Base-by-base conservation (phyloP, 2,797 vertebrate genomes). In the Rhincodon typus region DNA sequence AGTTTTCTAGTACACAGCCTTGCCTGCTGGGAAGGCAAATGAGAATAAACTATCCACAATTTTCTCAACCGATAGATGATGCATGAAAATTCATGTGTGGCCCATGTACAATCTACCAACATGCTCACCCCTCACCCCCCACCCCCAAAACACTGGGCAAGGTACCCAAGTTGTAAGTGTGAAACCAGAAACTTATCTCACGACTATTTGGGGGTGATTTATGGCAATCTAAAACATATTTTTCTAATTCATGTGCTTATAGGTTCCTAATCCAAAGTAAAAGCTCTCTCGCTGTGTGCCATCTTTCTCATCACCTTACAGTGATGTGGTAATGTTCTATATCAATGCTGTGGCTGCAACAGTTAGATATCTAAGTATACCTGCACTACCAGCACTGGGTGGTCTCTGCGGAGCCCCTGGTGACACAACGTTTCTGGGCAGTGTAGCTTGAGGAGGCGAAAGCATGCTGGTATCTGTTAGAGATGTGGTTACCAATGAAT, bases 391-490 rank as follows among this genome's bases (percentile, higher is more conserved):
- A 27, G 98, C 98, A 97, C 98, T 99, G 3, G 98, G 98, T 96
- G 99, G 98, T 97, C 99, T 98, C 97, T 99, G 99, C 30, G 98
- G 98, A 84, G 98, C 98, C 96, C 98, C 98, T 0, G 98, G 98
- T 87, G 99, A 98, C 96, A 97, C 97, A 95, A 99, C 97, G 96
- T 98, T 99, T 97, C 99, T 98, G 97, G 99, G 99, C 97, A 99
- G 97, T 79, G 99, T 97, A 96, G 98, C 97, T 97, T 98, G 98
- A 79, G 98, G 98, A 46, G 98, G 98, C 96, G 99, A 99, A 96
- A 99, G 98, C 99, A 99, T 99, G 97, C 98, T 98, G 0, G 98
- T 98, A 97, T 99, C 99, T 17, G 98, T 98, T 97, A 99, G 97
- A 0, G 99, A 98, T 93, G 98, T 98, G 67, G 98, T 97, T 95